Evolutionary conservation across 2,888 invertebrate species (phyloP).

Genomic region (Aromia moschata): DNA sequence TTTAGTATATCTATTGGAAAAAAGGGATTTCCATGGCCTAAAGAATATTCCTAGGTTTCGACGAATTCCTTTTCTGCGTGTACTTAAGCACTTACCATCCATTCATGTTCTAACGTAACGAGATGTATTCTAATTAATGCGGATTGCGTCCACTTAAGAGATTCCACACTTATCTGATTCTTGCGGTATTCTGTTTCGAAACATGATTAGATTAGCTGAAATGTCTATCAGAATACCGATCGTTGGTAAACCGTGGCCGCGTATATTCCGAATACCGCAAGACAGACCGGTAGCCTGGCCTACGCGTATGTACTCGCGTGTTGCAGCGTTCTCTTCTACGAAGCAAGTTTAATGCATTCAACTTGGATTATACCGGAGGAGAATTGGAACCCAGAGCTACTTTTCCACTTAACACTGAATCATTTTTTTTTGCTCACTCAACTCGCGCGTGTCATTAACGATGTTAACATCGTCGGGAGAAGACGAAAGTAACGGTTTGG

Average conservation of each 20-base stretch:
- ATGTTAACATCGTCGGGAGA: too few species aligned
- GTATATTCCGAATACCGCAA: background rate
- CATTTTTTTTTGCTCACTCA: too few species aligned
- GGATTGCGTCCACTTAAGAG: conserved; percentile 22
- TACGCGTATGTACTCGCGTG: too few species aligned
- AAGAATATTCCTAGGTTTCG: too few species aligned
- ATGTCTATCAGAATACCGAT: conserved; percentile 13
- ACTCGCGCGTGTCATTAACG: background rate
- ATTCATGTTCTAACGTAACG: conserved; percentile 7
- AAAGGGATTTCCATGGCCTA: too few species aligned
- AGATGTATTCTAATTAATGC: conserved; percentile 27
- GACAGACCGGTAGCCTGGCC: too few species aligned
- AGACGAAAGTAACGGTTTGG: background rate
- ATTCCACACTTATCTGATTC: conserved; percentile 29
- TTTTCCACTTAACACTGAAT: background rate
- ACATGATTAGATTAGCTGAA: conserved; percentile 26
- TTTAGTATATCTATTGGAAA: too few species aligned
- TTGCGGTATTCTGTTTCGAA: conserved; percentile 25
- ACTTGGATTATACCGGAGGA: too few species aligned
- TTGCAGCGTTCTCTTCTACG: too few species aligned
- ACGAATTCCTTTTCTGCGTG: too few species aligned
- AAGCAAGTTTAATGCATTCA: too few species aligned
- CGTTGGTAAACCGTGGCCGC: conserved; percentile 6
- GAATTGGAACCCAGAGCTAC: too few species aligned
- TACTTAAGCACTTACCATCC: background rate